Evolutionary conservation across 2,888 invertebrate species (phyloP).

Genomic region (Drosophila maculinotata): DNA sequence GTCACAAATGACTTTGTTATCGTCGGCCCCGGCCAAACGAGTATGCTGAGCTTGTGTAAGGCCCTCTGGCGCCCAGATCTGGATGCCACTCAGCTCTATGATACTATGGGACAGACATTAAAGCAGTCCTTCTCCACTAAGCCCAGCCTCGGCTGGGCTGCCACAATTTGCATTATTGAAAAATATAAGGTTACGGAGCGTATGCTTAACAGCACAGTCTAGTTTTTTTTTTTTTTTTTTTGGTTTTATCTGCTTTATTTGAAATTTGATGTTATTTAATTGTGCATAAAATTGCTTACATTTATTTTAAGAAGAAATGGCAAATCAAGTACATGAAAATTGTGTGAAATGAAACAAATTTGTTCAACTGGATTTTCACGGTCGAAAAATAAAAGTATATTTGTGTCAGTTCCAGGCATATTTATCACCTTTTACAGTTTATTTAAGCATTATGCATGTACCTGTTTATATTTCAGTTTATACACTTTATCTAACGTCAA

Average conservation of each 20-base stretch:
- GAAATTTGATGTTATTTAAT: too few relatives aligned
- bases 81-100: conserved; percentile 95
- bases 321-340: too few relatives aligned
- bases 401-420: too few relatives aligned
- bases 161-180: conserved; percentile 96
- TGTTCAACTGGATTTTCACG: too few relatives aligned
- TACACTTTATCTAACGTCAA: too few relatives aligned
- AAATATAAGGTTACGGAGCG: conserved; percentile 96
- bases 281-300: background rate
- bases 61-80: conserved; percentile 96
- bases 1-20: conserved; percentile 97
- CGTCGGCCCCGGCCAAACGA: conserved; percentile 95
- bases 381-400: too few relatives aligned
- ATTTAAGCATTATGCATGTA: too few relatives aligned
- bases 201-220: conserved; percentile 85
- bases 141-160: conserved; percentile 98
- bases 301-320: background rate
- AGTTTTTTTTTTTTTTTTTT: too few relatives aligned
- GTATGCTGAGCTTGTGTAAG: conserved; percentile 97
- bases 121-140: conserved; percentile 98
- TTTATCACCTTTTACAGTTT: too few relatives aligned
- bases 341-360: too few relatives aligned
- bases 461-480: too few relatives aligned
- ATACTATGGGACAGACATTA: conserved; percentile 96
- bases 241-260: too few relatives aligned